Base-by-base conservation (phyloP, 2,888 invertebrate species). In the Ormyrus nitidulus region DNA sequence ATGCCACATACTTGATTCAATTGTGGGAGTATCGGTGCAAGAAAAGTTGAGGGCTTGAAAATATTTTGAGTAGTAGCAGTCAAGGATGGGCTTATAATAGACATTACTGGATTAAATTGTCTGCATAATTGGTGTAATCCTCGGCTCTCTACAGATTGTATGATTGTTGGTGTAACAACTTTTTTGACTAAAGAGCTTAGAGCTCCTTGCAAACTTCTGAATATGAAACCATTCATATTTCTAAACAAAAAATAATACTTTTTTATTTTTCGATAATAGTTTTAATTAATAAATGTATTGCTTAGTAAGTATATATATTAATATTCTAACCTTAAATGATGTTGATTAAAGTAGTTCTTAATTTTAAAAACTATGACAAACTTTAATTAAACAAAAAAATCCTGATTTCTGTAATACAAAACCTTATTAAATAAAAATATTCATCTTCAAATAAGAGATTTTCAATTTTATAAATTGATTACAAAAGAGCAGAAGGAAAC, bases 1-100 rank as follows among this genome's bases (percentile, higher is more conserved):
- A 96, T 93, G 4, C 94, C 94, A 79, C 93, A 92, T 2, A 88
- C 86, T 83, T 91, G 91, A 77, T 87, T 90, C 6, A 91, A 54
- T 1, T 89, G 79, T 0, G 90, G 86, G 34, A 86, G 84, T 11
- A 85, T 53, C 56, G 80, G 76, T 64, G 9, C 11, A 44, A 80
- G 70, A 66, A 80, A 80, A 53, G 11, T 19, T 6, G 13, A n/a
- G n/a, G 61, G 58, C n/a, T 71, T 75, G 0, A 64, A 19, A 11
- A 59, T 59, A 56, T 65, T 73, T 56, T 44, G 48, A 59, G 1
- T 77, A 58, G 9, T 58, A n/a, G 56, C 2, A 10, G 11, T 68
- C 19, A 68, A 9, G 5, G 19, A 19, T 19, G 19, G 19, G 19
- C 19, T 19, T 19, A 2, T 19, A 19, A 19, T 19, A 19, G 19